phyloP scores from a whole-genome alignment of 2,113 vertebrate species.

The Ciconia maguari region DNA sequence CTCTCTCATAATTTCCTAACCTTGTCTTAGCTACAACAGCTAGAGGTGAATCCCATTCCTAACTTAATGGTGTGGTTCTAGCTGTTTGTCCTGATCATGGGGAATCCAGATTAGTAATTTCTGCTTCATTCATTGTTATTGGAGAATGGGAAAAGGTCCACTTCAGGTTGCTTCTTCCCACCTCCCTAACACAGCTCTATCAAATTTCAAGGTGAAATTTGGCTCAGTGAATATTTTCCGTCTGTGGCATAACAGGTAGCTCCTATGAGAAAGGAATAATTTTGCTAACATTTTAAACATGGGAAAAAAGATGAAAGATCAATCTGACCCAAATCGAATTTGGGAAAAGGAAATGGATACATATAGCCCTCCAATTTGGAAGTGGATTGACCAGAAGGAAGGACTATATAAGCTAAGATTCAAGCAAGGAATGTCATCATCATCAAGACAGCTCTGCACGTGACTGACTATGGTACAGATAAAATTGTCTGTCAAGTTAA shows the following conservation, averaged over 20 bases:
- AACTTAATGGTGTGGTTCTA: not conserved
- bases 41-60: not conserved
- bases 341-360: not conserved
- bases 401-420: not conserved
- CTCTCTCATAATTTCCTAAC: not conserved
- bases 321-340: fast-evolving
- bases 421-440: not conserved
- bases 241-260: not conserved
- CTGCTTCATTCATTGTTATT: not conserved
- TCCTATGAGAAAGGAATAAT: not conserved
- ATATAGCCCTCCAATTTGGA: not conserved
- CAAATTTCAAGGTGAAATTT: not conserved
- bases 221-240: not conserved
- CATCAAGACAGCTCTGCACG: not conserved
- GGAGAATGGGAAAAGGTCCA: not conserved
- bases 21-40: not conserved
- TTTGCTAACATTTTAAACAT: not conserved
- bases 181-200: not conserved
- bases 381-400: not conserved
- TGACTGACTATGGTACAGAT: not conserved
- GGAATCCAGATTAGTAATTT: not conserved
- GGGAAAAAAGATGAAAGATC: not conserved
- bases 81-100: not conserved
- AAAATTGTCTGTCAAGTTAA: not conserved
- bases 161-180: not conserved